Evolutionary conservation across 2,888 invertebrate genomes (phyloP).

Genomic region (Stenichneumon culpator): DNA sequence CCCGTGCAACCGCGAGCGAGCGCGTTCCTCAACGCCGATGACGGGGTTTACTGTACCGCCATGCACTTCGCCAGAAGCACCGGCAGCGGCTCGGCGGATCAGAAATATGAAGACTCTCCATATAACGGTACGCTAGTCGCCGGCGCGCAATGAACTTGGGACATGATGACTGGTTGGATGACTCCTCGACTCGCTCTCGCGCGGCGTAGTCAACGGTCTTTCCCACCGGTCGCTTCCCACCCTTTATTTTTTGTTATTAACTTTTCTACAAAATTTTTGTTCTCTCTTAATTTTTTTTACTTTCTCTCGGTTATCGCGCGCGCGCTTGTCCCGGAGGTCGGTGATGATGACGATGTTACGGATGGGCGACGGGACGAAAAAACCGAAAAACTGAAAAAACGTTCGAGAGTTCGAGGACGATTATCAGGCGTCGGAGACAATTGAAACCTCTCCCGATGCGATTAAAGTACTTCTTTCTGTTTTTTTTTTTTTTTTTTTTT

Average conservation of each 20-base stretch:
- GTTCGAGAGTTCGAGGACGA: constrained; percentile 43
- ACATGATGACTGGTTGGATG: constrained; percentile 58
- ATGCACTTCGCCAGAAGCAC: constrained; percentile 10
- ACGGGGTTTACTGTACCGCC: constrained; percentile 13
- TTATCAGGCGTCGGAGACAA: constrained; percentile 51
- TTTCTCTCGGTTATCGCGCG: constrained; percentile 35
- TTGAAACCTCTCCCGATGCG: constrained; percentile 45
- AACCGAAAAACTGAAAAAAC: constrained; percentile 24
- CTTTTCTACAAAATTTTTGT: background rate
- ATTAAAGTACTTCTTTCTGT: constrained; percentile 29
- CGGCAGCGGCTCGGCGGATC: background rate
- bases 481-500: background rate
- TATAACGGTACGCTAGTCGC: constrained; percentile 46
- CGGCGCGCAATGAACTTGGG: constrained; percentile 57
- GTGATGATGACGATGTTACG: constrained; percentile 42
- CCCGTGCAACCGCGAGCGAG: constrained; percentile 34
- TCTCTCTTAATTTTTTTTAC: background rate
- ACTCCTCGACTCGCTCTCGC: constrained; percentile 20
- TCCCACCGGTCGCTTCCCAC: constrained; percentile 34
- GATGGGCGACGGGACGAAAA: constrained; percentile 36
- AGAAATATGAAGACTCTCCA: constrained; percentile 16
- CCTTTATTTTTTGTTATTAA: background rate
- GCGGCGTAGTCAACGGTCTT: constrained; percentile 38
- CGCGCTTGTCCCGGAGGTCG: constrained; percentile 56
- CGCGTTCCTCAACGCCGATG: constrained; percentile 43